Evolutionary conservation across 2,888 invertebrate species (phyloP), one percentile per base, ranked within the genome.

Genomic region (Trissolcus japonicus): DNA sequence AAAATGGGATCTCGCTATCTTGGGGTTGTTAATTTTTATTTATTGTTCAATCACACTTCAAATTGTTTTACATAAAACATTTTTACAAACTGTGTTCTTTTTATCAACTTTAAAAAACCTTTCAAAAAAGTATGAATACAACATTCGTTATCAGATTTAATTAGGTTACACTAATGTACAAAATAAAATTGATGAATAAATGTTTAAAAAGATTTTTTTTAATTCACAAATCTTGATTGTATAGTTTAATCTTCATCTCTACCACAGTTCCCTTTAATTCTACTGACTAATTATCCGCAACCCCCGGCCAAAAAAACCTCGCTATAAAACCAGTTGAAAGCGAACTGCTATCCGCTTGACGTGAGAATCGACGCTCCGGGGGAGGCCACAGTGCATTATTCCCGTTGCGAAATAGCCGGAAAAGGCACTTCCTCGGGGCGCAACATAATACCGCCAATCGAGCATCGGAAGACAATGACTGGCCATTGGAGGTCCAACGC

Each of bases 401-500:
- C 50, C 16, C n/a, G 17, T 71, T 60, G 43, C 46, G 53, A 71
- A 76, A 66, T 66, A 71, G 71, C 71, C 76, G 77, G 77, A 73
- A 73, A 72, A 72, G 65, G 72, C 60, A 73, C 77, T 72, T 73
- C 77, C 77, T 65, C 62, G 63, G 60, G 60, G 62, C 40, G 51
- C 35, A 67, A 63, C 50, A 73, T 68, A 65, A 73, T 76, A 66
- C 76, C 53, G 67, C 71, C 77, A 73, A 73, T 73, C 68, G 73
- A 63, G 68, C 65, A 54, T 60, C 43, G 60, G 62, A 55, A 75
- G 61, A 75, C 78, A 78, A 78, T 75, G 69, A 77, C 69, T 53
- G 66, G 73, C 76, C 74, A 76, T 48, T 73, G 74, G 76, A 57
- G 66, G 76, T 77, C 76, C 66, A 62, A 75, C 59, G 67, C 66